Conservation (phyloP, 2,888 invertebrate species). For the Apamea crenata region DNA sequence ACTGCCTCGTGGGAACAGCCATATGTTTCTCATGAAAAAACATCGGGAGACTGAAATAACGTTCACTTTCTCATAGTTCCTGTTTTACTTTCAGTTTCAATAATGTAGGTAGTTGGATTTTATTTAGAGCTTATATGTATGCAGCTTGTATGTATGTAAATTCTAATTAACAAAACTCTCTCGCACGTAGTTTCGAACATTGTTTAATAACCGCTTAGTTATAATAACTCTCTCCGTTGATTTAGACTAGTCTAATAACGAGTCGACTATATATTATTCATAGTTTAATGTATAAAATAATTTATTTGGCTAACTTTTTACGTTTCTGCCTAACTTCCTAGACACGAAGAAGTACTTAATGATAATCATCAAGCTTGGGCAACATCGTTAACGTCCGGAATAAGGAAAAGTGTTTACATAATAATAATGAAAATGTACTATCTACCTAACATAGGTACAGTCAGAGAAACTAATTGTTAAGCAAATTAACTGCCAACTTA, state of each 20-base stretch:
- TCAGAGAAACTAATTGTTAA: background rate
- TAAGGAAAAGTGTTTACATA: slow-evolving; percentile 28
- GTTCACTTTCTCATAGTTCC: slow-evolving; percentile 7
- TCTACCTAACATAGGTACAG: background rate
- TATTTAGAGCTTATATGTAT: background rate
- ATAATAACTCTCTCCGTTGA: slow-evolving; percentile 6
- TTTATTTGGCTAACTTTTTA: background rate
- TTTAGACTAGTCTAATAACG: slow-evolving; percentile 3
- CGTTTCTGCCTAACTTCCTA: slow-evolving; percentile 3
- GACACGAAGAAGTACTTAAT: slow-evolving; percentile 6
- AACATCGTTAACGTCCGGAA: background rate
- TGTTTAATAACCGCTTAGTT: background rate
- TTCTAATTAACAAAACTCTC: slow-evolving; percentile 10
- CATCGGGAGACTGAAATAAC: slow-evolving; percentile 15
- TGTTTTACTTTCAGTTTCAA: slow-evolving; percentile 32
- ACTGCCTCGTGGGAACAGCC: slow-evolving; percentile 35
- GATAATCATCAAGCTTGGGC: slow-evolving; percentile 15
- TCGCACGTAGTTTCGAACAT: background rate
- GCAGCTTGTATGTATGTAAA: background rate
- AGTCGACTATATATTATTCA: background rate
- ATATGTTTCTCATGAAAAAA: slow-evolving; percentile 17
- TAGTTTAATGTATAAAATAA: slow-evolving; percentile 7
- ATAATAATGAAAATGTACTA: background rate
- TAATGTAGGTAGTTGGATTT: background rate
- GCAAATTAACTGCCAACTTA: background rate